Percentiles rank a stretch among this genome's conserved stretches.
These are phyloP conservation scores for Schrankia costaestrigalis DNA, from an alignment of 2,888 invertebrate species.

Conservation along the genomic window DNA sequence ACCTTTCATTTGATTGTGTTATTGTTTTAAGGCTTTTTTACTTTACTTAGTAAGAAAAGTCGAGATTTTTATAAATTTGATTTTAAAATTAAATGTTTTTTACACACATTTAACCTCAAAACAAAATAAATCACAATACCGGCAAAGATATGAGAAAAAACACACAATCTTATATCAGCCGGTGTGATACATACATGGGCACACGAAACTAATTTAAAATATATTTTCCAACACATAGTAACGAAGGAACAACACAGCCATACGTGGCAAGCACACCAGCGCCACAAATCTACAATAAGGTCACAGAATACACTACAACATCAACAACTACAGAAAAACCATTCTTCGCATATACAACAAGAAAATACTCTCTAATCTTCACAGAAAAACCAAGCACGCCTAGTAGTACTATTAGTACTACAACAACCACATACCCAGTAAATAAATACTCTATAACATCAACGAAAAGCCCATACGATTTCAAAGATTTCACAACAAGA, in stretches of 20 bases:
- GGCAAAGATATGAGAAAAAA: constrained; percentile 49
- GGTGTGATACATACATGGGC: constrained; percentile 49
- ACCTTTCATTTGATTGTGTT: too few species aligned
- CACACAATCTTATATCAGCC: constrained; percentile 53
- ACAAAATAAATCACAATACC: constrained; percentile 42
- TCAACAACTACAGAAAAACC: constrained; percentile 29
- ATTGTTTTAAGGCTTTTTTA: too few species aligned
- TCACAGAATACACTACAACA: constrained; percentile 39
- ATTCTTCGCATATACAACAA: constrained; percentile 49
- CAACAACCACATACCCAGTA: constrained; percentile 42
- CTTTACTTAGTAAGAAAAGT: too few species aligned
- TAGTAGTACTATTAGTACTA: constrained; percentile 12
- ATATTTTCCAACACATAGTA: constrained; percentile 58
- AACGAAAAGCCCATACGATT: constrained; percentile 80
- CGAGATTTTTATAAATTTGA: too few species aligned
- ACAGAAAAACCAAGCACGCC: constrained; percentile 48
- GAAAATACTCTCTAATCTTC: constrained; percentile 40
- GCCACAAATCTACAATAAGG: constrained; percentile 45
- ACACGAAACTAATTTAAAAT: constrained; percentile 50
- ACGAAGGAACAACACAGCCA: constrained; percentile 71
- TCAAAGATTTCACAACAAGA: constrained; percentile 69
- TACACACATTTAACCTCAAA: too few species aligned
- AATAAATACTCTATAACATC: constrained; percentile 72
- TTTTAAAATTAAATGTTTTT: too few species aligned
- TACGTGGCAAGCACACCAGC: constrained; percentile 63